Evolutionary conservation across 1,140 invertebrate species (phyloP), one percentile per base, ranked within the genome.

Genomic region (Nomia melanderi): DNA sequence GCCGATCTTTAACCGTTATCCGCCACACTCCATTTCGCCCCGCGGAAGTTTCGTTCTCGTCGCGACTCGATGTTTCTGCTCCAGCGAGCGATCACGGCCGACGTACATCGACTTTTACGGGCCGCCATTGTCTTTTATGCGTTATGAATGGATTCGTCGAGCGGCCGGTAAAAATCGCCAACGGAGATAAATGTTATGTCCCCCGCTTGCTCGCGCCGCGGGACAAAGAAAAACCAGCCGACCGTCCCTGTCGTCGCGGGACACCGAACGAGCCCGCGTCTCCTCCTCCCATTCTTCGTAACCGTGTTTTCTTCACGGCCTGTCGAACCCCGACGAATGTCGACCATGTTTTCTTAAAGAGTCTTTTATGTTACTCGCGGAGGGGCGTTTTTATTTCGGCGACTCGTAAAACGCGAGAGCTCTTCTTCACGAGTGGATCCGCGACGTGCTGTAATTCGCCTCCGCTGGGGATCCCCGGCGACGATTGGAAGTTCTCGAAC

Each of bases 31-130:
- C 50, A 53, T 71, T 71, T 72, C 75, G 41, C 65, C 25, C 23
- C 11, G 17, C 41, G 23, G 23, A 62, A 60, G 23, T 65, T 41
- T 78, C 50, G 36, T 62, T 6, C n/a, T n/a, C n/a, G n/a, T n/a
- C n/a, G n/a, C n/a, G n/a, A 39, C 9, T 17, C 27, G 41, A 44
- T 57, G 73, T 75, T 75, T 75, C 73, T 57, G 73, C 53, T 67
- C 64, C 73, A 25, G 53, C 47, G 47, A 75, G 39, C 73, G 64
- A 59, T 44, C 73, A 57, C 29, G 23, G 54, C 64, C 69, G 69
- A 75, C 73, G 73, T 64, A 47, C 73, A 69, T 75, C 64, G 73
- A 75, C 73, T 75, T 75, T 75, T 69, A 67, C 73, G 73, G 53
- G 29, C 23, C n/a, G 64, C 73, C 73, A 67, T 75, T 67, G 73